Conservation (phyloP, 30 jellyfish, hydroid and myxozoan genomes). For the Aurelia coerulea region DNA sequence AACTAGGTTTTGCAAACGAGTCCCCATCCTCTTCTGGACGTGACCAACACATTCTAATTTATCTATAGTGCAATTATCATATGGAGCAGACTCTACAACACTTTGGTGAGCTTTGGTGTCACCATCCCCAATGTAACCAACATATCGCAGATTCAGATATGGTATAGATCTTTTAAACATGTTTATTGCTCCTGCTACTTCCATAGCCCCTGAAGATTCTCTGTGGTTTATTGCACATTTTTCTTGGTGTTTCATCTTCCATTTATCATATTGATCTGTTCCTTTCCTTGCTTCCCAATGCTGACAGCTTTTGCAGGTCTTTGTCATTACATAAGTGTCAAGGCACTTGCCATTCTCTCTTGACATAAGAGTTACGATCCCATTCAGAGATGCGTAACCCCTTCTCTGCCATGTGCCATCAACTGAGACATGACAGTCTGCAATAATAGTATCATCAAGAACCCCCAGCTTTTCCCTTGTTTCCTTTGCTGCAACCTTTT, state of each 20-base stretch:
- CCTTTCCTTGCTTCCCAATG: constrained; percentile 17
- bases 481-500: too few relatives aligned
- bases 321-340: constrained; percentile 45
- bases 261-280: constrained; percentile 2
- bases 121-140: constrained; percentile 25
- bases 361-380: constrained; percentile 38
- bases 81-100: background rate
- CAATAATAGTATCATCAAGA: background rate
- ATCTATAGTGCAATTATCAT: too few relatives aligned
- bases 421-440: constrained; percentile 49
- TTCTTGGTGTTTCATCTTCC: too few relatives aligned
- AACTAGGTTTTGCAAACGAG: too few relatives aligned
- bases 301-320: constrained; percentile 43
- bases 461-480: too few relatives aligned
- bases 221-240: too few relatives aligned
- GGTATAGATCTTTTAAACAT: constrained; percentile 50
- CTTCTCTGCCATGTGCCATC: constrained; percentile 53
- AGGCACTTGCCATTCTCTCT: constrained; percentile 25
- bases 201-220: too few relatives aligned
- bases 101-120: background rate
- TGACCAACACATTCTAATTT: too few relatives aligned
- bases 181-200: constrained; percentile 42
- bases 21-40: too few relatives aligned
- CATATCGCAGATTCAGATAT: constrained; percentile 13
- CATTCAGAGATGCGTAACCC: constrained; percentile 40